Evolutionary conservation across 2,888 invertebrate genomes (phyloP), one percentile per base, ranked within the genome.

Genomic region (Eulithis prunata): DNA sequence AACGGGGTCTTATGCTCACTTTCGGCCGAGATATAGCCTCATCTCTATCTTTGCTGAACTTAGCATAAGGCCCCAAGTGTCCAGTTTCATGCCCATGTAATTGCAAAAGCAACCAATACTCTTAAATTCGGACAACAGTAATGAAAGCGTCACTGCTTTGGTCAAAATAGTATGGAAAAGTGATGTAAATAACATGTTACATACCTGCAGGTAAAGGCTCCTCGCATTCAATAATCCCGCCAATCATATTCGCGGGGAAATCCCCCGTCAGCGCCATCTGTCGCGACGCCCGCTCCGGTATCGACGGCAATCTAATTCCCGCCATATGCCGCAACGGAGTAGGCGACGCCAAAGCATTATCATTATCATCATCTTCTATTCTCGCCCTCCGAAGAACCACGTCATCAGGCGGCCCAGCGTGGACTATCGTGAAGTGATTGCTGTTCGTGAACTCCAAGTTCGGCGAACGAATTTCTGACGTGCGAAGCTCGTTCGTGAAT

Each of bases 181-280:
- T 41, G 2, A 3, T 41, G 11, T 41, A 41, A 10, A 41, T 46
- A 5, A 47, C 13, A 14, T 7, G 3, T 21, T 21, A 56, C 68
- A 51, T 91, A 97, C 97, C 97, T 78, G 97, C 96, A 54, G 98
- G 98, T 72, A 98, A 89, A 12, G 98, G 97, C 81, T 97, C 97
- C 76, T 97, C 97, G 69, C 94, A 94, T 74, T 95, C 95, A 41
- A 94, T 94, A 61, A 94, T 93, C 63, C 93, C 93, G 49, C 93
- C 93, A 78, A 93, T 93, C 93, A 93, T 93, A 80, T 92, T 92
- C 32, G 93, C 91, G 36, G 93, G 93, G 74, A 91, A 93, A 89
- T 94, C 87, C 83, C 95, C 83, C 78, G 94, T 86, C 85, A 93
- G 78, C 79, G 95, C 89, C 93, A 94, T 88, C 85, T 94, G 88